Evolutionary conservation across 1,140 invertebrate genomes (phyloP).

Genomic region (Sycophaga agraensis): DNA sequence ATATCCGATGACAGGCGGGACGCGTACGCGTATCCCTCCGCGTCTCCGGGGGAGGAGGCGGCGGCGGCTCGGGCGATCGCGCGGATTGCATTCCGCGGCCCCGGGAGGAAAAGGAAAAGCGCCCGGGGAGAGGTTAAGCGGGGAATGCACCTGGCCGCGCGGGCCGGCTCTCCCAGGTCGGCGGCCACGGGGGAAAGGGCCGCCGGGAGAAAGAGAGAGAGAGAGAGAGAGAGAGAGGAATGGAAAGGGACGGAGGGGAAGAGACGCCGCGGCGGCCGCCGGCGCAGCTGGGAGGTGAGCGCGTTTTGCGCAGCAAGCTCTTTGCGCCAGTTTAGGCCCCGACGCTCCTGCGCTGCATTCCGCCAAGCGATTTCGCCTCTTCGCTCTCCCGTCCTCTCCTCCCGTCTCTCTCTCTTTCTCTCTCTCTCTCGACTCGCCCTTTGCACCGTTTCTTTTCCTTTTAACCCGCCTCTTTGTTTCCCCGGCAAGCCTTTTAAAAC

Average conservation of each 20-base stretch:
- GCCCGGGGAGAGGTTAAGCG: too few species aligned
- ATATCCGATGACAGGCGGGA: too few species aligned
- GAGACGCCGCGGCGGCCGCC: background rate
- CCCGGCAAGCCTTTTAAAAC: background rate
- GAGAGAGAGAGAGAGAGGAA: background rate
- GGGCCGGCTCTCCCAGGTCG: too few species aligned
- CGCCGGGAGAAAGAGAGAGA: background rate
- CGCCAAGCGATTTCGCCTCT: too few species aligned
- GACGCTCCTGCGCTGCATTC: too few species aligned
- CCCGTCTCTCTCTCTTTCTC: background rate
- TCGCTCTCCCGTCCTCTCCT: background rate
- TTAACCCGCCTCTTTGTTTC: background rate
- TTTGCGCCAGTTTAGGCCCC: too few species aligned
- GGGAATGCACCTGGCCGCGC: too few species aligned
- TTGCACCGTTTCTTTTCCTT: background rate
- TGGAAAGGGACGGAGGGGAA: background rate
- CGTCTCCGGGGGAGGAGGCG: background rate
- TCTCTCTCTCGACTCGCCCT: background rate
- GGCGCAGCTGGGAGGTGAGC: too few species aligned
- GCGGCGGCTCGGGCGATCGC: background rate
- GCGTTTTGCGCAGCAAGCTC: too few species aligned
- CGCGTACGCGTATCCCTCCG: too few species aligned
- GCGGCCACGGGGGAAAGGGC: too few species aligned
- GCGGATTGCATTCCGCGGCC: background rate
- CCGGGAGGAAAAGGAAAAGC: background rate